Evolutionary conservation across 2,888 invertebrate species (phyloP).

Genomic region (Falcaria lacertinaria): DNA sequence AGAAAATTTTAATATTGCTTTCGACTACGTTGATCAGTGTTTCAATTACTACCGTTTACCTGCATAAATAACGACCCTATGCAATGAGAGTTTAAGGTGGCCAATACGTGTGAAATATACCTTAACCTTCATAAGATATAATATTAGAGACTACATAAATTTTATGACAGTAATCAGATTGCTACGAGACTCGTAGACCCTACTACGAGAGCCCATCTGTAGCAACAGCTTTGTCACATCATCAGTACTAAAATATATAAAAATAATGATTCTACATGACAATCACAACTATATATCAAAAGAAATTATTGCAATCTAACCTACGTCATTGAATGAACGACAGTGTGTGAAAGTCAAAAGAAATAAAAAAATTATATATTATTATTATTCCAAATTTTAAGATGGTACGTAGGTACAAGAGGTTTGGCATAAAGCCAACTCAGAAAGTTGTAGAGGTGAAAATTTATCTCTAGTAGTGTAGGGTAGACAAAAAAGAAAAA

Average conservation of each 20-base stretch:
- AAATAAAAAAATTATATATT: conserved; percentile 22
- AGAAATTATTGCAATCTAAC: not conserved
- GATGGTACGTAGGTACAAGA: conserved; percentile 35
- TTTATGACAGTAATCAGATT: not conserved
- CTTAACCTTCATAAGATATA: too few relatives aligned
- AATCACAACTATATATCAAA: not conserved
- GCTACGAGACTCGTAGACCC: not conserved
- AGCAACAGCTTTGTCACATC: too few relatives aligned
- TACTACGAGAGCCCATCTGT: not conserved
- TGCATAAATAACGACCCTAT: too few relatives aligned
- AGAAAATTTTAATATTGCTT: too few relatives aligned
- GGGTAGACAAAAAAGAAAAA: conserved; percentile 37
- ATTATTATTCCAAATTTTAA: conserved; percentile 35
- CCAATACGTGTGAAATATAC: too few relatives aligned
- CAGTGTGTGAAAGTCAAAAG: conserved; percentile 6
- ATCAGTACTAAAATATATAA: not conserved
- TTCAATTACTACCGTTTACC: too few relatives aligned
- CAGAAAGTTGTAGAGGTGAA: conserved; percentile 53
- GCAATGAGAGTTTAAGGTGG: too few relatives aligned
- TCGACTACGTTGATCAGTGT: too few relatives aligned
- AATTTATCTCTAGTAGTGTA: conserved; percentile 42
- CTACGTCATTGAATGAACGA: not conserved
- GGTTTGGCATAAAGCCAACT: conserved; percentile 51
- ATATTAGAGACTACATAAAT: not conserved
- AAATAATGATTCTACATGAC: not conserved